Conservation (phyloP, 2,797 vertebrate genomes). For the Zalophus californianus region DNA sequence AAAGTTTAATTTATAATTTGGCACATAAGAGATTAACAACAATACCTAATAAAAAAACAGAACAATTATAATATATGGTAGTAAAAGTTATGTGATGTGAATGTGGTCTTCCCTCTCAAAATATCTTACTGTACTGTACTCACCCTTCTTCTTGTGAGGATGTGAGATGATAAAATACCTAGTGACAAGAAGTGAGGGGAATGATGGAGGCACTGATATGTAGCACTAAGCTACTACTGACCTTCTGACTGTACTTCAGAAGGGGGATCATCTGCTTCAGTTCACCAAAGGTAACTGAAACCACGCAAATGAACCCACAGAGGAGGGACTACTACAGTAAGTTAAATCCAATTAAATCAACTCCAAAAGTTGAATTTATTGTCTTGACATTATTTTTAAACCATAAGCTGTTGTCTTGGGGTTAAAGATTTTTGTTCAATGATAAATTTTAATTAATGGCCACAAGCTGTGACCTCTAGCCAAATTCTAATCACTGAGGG, state of each 20-base stretch:
- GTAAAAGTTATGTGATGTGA: background rate
- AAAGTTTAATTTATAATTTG: background rate
- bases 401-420: background rate
- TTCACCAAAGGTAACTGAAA: background rate
- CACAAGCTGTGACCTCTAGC: background rate
- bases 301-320: background rate
- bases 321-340: background rate
- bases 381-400: conserved; percentile 19
- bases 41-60: background rate
- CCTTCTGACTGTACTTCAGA: background rate
- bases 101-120: background rate
- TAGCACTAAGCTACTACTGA: background rate
- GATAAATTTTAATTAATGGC: conserved; percentile 22
- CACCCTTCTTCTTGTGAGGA: background rate
- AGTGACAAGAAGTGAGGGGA: background rate
- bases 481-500: background rate
- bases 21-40: background rate
- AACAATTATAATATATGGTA: background rate
- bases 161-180: background rate
- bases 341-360: conserved; percentile 45
- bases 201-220: background rate
- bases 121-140: background rate
- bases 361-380: conserved; percentile 18
- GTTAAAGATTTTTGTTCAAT: background rate
- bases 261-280: background rate